Conservation (phyloP, 2,797 vertebrate species). For the Leptatherina wallacei region DNA sequence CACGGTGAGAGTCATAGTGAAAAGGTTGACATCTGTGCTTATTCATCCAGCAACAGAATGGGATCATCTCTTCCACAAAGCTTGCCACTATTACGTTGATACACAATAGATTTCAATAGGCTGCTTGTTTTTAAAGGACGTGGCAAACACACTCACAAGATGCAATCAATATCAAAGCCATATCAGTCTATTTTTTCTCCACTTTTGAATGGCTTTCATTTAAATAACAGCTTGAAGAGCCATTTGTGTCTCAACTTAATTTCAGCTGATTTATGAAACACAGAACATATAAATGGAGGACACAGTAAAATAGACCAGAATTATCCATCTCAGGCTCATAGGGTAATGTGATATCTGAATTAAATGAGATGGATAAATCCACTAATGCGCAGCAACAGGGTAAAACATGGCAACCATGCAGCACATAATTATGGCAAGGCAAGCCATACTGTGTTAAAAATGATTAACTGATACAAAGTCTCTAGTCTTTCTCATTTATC, state of each 20-base stretch:
- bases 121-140: slow-evolving; percentile 89
- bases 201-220: not conserved
- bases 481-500: no score
- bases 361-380: slow-evolving; percentile 17
- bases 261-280: not conserved
- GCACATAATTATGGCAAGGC: not conserved
- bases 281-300: not conserved
- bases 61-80: slow-evolving; percentile 92
- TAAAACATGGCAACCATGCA: not conserved
- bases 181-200: not conserved
- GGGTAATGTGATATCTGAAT: slow-evolving; percentile 10
- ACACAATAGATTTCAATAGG: slow-evolving; percentile 90
- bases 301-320: not conserved
- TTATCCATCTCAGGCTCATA: slow-evolving; percentile 9
- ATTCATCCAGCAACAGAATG: slow-evolving; percentile 93
- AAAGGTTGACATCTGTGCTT: slow-evolving; percentile 96
- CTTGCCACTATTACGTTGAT: slow-evolving; percentile 90
- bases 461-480: no score
- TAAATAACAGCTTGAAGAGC: not conserved
- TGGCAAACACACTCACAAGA: slow-evolving; percentile 65
- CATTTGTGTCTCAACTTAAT: not conserved
- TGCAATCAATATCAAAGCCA: slow-evolving; percentile 36
- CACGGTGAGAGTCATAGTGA: slow-evolving; percentile 92
- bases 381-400: slow-evolving; percentile 3
- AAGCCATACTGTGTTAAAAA: not conserved